Conservation (phyloP, 2,888 invertebrate species). For the Ectemnius lituratus region DNA sequence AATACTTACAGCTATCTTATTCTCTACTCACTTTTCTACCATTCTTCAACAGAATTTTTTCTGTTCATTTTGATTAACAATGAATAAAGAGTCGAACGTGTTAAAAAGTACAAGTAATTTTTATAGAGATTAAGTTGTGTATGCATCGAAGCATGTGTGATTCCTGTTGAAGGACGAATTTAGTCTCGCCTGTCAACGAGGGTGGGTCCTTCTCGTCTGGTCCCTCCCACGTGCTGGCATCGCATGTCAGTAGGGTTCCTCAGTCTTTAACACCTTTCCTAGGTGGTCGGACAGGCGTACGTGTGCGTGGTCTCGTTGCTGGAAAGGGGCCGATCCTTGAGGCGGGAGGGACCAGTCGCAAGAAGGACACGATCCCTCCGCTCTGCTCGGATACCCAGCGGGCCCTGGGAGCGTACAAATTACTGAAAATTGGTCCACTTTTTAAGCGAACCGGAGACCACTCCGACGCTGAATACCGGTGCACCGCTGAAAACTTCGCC, state of each 20-base stretch:
- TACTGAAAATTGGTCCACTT: slow-evolving; percentile 73
- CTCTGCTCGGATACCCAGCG: slow-evolving; percentile 44
- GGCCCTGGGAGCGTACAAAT: slow-evolving; percentile 66
- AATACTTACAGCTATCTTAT: no score
- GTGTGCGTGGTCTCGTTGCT: slow-evolving; percentile 16
- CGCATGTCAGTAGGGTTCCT: neutral
- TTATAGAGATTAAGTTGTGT: no score
- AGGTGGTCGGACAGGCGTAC: slow-evolving; percentile 27
- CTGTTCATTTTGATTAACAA: no score
- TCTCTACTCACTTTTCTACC: no score
- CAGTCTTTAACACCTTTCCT: slow-evolving; percentile 38
- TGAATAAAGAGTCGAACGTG: no score
- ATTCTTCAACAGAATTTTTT: no score
- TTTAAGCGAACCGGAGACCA: slow-evolving; percentile 52
- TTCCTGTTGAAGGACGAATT: no score
- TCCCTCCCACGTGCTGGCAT: neutral
- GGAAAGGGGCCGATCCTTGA: neutral
- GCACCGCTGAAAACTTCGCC: slow-evolving; percentile 30
- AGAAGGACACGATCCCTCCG: slow-evolving; percentile 15
- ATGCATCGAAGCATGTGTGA: no score
- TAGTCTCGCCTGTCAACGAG: no score
- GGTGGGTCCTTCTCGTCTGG: no score
- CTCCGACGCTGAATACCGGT: slow-evolving; percentile 38
- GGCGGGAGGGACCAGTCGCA: neutral
- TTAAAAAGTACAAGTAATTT: no score